Evolutionary conservation across 2,113 vertebrate species (phyloP).

Genomic region (Ascaphus truei): DNA sequence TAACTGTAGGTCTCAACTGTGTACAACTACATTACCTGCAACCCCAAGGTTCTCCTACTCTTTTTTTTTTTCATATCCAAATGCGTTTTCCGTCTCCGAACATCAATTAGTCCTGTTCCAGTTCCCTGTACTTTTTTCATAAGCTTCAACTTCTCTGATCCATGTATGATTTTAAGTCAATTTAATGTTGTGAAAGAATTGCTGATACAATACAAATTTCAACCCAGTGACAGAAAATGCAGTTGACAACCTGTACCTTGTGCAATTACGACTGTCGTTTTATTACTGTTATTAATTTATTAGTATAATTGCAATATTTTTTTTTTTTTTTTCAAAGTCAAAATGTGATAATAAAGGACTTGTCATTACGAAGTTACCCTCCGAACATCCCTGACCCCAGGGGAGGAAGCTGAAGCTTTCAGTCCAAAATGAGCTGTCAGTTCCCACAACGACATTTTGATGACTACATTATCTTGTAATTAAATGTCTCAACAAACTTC

Average conservation of each 20-base stretch:
- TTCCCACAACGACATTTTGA: conserved; percentile 70
- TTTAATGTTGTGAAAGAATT: conserved; percentile 49
- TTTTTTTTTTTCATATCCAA: neutral
- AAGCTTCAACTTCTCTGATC: conserved; percentile 32
- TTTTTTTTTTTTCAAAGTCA: conserved; percentile 68
- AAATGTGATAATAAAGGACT: conserved; percentile 76
- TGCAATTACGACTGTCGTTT: conserved; percentile 74
- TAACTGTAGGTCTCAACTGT: too few species aligned
- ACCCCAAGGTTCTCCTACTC: neutral
- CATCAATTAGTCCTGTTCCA: conserved; percentile 3
- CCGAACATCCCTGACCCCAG: conserved; percentile 67
- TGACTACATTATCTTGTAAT: conserved; percentile 79
- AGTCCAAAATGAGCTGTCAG: conserved; percentile 77
- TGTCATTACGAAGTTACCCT: conserved; percentile 76
- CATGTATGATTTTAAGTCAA: conserved; percentile 39
- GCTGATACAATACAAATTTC: conserved; percentile 64
- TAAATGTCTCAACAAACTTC: conserved; percentile 79
- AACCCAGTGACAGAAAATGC: conserved; percentile 62
- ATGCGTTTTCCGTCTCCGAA: conserved; percentile 9
- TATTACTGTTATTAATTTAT: conserved; percentile 80
- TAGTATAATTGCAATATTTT: conserved; percentile 73
- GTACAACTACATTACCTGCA: neutral
- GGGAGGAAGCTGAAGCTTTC: conserved; percentile 62
- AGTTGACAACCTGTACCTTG: conserved; percentile 72
- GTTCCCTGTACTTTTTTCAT: neutral